Base-by-base conservation (phyloP, 2,888 invertebrate species). In the Dryobota labecula region DNA sequence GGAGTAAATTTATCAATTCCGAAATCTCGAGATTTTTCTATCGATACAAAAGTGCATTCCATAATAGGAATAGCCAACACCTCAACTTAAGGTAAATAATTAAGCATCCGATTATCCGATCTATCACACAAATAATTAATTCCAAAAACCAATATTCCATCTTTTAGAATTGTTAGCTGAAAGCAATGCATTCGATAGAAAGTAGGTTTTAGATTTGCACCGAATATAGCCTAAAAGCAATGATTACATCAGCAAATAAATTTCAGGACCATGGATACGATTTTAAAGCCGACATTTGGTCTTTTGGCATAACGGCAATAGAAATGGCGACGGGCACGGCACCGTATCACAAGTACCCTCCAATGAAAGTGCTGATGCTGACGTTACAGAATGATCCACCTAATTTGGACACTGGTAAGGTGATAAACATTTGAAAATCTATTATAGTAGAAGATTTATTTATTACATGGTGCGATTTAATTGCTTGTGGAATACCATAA, bases 271-370 rank as follows among this genome's bases (percentile, higher is more conserved):
- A 99, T 90, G 99, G 99, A 2, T 99, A 99, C 90, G 99, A 99
- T 94, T 99, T 99, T 94, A 99, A 99, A 96, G 99, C 99, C 4
- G 97, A 97, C 81, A 97, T 97, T 51, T 97, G 97, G 97, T 97
- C 97, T 9, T 97, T 99, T 90, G 99, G 99, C 36, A 99, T 99
- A 82, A 99, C 99, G 1, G 99, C 99, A 0, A 99, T 99, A 86
- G 99, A 99, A 96, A 98, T 99, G 98, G 99, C 99, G 0, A 99
- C 99, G 2, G 99, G 99, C 20, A 99, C 99, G 0, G 99, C 99
- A 0, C 99, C 99, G 0, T 99, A 99, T 92, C 99, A 99, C 92
- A 99, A 99, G 93, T 99, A 98, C 92, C 99, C 99, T 45, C 99
- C 99, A 1, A 99, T 99, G 99, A 99, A 99, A 96, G 98, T 99